Percentiles rank a stretch among this genome's conserved stretches.
phyloP scores from a whole-genome alignment of 1,140 invertebrate species.

The Scaptomyza graminum region DNA sequence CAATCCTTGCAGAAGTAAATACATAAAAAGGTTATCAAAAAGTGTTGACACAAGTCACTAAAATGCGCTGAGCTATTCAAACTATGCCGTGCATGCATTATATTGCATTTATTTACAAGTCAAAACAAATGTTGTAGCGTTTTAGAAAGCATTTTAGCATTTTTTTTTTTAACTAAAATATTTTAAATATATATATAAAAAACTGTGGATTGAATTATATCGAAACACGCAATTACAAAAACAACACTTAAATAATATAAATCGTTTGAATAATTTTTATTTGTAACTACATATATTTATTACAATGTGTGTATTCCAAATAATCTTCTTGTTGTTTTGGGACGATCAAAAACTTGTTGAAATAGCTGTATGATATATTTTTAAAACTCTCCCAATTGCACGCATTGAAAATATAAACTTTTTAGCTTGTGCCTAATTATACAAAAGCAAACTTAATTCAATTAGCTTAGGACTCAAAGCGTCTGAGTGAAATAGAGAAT shows the following conservation, averaged over 20 bases:
- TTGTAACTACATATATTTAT: no score
- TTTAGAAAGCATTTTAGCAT: not conserved
- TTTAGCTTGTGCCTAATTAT: slow-evolving; percentile 42
- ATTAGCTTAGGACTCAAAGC: slow-evolving; percentile 14
- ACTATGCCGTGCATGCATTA: slow-evolving; percentile 15
- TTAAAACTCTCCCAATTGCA: not conserved
- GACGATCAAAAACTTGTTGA: not conserved
- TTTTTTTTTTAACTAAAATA: no score
- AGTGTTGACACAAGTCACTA: slow-evolving; percentile 40
- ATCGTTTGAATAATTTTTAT: not conserved
- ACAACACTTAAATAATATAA: not conserved
- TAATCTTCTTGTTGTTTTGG: not conserved
- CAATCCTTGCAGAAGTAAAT: slow-evolving; percentile 59
- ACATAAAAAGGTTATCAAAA: slow-evolving; percentile 59
- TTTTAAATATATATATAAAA: no score
- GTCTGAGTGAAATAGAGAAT: not conserved
- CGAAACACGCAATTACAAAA: no score
- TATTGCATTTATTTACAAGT: slow-evolving; percentile 24
- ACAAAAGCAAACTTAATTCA: slow-evolving; percentile 40
- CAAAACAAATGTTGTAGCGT: not conserved
- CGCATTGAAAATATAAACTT: slow-evolving; percentile 13
- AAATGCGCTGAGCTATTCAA: slow-evolving; percentile 24
- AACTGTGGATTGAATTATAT: no score
- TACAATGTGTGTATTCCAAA: no score
- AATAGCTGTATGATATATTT: not conserved